phyloP scores from a whole-genome alignment of 2,113 vertebrate genomes.

The Tamias sibiricus region DNA sequence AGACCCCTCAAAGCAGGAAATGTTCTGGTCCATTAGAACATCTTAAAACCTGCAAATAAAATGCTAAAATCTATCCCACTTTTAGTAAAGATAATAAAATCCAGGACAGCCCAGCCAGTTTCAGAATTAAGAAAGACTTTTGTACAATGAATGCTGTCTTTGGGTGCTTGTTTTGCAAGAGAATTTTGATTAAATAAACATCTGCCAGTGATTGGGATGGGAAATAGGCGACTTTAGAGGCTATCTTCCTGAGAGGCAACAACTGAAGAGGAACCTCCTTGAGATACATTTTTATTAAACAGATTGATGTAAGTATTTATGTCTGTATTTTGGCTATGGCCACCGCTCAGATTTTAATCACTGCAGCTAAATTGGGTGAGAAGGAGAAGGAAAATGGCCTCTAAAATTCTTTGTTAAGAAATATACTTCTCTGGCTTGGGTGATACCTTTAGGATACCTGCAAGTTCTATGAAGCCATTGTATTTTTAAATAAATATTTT shows the following conservation, averaged over 20 bases:
- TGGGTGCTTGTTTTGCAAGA: neutral
- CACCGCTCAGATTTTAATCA: neutral
- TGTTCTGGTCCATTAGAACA: neutral
- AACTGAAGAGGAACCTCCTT: neutral
- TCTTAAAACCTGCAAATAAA: slow-evolving; percentile 33
- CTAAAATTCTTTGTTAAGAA: slow-evolving; percentile 21
- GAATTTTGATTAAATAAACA: slow-evolving; percentile 26
- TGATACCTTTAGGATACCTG: neutral
- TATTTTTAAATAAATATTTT: neutral
- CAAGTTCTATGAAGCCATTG: neutral
- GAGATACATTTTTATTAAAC: neutral
- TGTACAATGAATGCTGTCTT: neutral
- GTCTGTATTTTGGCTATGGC: neutral
- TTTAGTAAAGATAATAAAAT: neutral
- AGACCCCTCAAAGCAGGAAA: neutral
- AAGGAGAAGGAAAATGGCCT: neutral
- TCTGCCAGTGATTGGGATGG: neutral
- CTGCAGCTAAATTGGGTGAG: neutral
- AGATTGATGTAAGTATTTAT: neutral
- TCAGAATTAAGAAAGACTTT: neutral
- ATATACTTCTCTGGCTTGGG: neutral
- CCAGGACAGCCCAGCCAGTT: neutral
- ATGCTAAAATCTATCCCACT: neutral
- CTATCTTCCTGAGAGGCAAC: neutral
- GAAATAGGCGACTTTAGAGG: neutral